These are phyloP conservation scores for Drosophila diplacantha DNA, from an alignment of 2,888 invertebrate genomes.

Conservation along the genomic window DNA sequence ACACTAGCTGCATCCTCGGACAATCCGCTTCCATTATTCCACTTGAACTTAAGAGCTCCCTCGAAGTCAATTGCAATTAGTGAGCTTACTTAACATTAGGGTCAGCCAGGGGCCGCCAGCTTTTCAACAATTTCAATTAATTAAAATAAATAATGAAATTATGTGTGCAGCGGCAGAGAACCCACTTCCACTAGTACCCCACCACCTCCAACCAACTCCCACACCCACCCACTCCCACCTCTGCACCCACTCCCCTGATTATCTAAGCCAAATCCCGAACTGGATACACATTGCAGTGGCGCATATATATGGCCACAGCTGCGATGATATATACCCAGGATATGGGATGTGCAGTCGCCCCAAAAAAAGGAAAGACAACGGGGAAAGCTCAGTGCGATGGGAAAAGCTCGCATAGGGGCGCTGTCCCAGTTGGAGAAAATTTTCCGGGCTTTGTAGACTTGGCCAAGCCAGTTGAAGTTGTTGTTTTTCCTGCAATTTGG, in stretches of 20 bases:
- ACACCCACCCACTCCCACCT: constrained; percentile 6
- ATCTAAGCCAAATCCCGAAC: constrained; percentile 43
- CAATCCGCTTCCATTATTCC: constrained; percentile 1
- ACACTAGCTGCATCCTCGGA: not conserved
- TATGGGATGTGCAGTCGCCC: constrained; percentile 10
- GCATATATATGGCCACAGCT: constrained; percentile 9
- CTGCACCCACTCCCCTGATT: constrained; percentile 12
- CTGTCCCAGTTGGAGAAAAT: constrained; percentile 47
- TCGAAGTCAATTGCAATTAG: constrained; percentile 51
- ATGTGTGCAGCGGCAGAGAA: constrained; percentile 29
- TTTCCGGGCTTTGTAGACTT: constrained; percentile 43
- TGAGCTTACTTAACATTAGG: constrained; percentile 42
- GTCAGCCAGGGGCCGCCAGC: constrained; percentile 42
- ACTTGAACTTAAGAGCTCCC: constrained; percentile 4
- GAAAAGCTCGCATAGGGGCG: constrained; percentile 49
- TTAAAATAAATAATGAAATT: constrained; percentile 66
- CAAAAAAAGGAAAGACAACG: not conserved
- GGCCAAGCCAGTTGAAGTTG: constrained; percentile 25
- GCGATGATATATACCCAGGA: constrained; percentile 3
- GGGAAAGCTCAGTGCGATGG: constrained; percentile 26
- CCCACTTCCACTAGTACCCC: not conserved
- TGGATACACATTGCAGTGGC: constrained; percentile 27
- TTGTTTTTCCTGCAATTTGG: constrained; percentile 39
- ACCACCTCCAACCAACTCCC: not conserved
- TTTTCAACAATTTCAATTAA: constrained; percentile 61